Evolutionary conservation across 2,888 invertebrate genomes (phyloP).

Genomic region (Pimpla rufipes): DNA sequence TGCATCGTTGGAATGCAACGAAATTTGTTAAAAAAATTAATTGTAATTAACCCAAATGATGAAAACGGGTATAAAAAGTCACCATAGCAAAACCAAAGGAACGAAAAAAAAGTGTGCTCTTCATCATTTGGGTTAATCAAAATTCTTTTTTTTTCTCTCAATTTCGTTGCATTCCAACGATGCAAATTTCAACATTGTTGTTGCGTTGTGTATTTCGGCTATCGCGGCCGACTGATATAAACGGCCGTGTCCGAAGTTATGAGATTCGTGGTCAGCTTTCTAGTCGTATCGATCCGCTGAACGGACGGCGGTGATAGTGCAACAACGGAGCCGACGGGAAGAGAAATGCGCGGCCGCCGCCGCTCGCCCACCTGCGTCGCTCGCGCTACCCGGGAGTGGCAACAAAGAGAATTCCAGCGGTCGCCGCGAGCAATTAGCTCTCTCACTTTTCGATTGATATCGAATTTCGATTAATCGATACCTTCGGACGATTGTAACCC

Average conservation of each 20-base stretch:
- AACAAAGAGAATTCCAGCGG: conserved; percentile 58
- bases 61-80: no score
- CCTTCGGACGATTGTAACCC: no score
- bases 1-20: no score
- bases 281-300: conserved; percentile 59
- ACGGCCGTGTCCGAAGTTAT: conserved; percentile 41
- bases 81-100: no score
- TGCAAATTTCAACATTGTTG: no score
- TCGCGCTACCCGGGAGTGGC: conserved; percentile 47
- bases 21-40: no score
- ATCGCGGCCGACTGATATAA: conserved; percentile 32
- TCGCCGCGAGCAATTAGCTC: conserved; percentile 29
- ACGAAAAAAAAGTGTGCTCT: no score
- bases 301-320: conserved; percentile 49
- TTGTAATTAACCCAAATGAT: no score
- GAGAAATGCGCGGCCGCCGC: conserved; percentile 49
- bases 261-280: conserved; percentile 53
- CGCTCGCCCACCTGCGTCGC: conserved; percentile 15
- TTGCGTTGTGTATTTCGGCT: neutral
- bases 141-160: no score
- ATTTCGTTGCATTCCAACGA: no score
- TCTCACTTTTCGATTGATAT: conserved; percentile 12
- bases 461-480: neutral
- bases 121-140: no score
- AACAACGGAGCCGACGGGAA: conserved; percentile 28